phyloP scores from a whole-genome alignment of 2,888 invertebrate species.

The Apotomis turbidana region DNA sequence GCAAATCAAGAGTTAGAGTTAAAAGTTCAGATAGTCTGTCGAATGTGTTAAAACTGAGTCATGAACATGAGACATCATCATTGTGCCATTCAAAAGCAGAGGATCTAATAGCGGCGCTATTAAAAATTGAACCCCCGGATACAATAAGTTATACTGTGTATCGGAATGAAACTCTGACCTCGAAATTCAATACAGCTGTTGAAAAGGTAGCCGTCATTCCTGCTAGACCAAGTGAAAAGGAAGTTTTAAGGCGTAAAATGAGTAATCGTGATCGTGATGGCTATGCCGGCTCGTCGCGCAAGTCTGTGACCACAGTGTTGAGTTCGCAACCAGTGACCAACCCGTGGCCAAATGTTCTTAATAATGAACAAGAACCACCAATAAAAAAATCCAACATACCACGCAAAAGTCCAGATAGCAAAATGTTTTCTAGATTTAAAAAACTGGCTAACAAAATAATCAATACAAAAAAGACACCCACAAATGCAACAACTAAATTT shows the following conservation, averaged over 20 bases:
- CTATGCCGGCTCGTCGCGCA: slow-evolving; percentile 70
- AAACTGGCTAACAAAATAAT: slow-evolving; percentile 58
- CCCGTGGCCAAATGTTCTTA: slow-evolving; percentile 47
- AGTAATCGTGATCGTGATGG: slow-evolving; percentile 61
- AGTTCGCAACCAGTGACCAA: slow-evolving; percentile 50
- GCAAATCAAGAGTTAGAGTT: slow-evolving; percentile 47
- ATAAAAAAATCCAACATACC: slow-evolving; percentile 49
- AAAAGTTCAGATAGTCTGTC: slow-evolving; percentile 45
- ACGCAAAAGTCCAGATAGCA: slow-evolving; percentile 51
- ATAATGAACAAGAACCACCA: slow-evolving; percentile 53
- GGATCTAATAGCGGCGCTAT: slow-evolving; percentile 56
- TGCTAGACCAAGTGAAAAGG: slow-evolving; percentile 36
- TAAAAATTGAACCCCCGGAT: slow-evolving; percentile 52
- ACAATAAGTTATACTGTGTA: slow-evolving; percentile 61
- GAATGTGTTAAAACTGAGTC: slow-evolving; percentile 43
- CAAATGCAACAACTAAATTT: slow-evolving; percentile 63
- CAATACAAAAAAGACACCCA: slow-evolving; percentile 44
- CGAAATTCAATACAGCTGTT: slow-evolving; percentile 49
- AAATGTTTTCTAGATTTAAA: slow-evolving; percentile 56
- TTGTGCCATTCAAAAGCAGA: slow-evolving; percentile 47
- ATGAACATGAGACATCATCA: slow-evolving; percentile 42
- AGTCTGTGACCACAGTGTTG: slow-evolving; percentile 67
- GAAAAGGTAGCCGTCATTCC: slow-evolving; percentile 41
- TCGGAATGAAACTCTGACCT: slow-evolving; percentile 56
- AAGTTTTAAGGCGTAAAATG: slow-evolving; percentile 45